Conservation (phyloP, 37 sponge, comb jelly and placozoan species). For the Theonella swinhoei region DNA sequence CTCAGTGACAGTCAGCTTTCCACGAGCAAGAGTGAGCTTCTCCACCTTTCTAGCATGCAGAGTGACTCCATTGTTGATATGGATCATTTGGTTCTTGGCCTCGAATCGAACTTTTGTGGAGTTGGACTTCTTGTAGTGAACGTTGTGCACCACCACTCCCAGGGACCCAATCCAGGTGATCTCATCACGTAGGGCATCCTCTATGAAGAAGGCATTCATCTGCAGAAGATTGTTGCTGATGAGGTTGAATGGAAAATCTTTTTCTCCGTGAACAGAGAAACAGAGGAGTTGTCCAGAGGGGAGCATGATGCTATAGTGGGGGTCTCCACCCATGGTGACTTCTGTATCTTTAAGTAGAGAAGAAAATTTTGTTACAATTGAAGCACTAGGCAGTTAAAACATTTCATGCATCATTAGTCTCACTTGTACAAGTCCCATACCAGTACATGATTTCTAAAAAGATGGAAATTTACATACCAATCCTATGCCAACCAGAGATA, state of each 20-base stretch:
- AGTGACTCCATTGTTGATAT: slow-evolving; percentile 9
- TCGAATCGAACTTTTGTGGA: slow-evolving; percentile 17
- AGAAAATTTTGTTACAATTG: not conserved
- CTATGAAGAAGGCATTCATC: slow-evolving; percentile 35
- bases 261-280: slow-evolving; percentile 40
- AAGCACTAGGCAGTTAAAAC: not conserved
- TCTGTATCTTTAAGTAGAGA: not conserved
- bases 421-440: not conserved
- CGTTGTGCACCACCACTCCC: slow-evolving; percentile 25
- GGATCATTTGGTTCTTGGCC: not conserved
- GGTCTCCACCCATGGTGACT: slow-evolving; percentile 20
- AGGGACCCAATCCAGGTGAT: slow-evolving; percentile 43
- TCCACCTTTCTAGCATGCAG: slow-evolving; percentile 7
- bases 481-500: too few species aligned
- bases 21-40: not conserved
- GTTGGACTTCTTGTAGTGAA: slow-evolving; percentile 10
- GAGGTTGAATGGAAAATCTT: slow-evolving; percentile 33
- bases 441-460: too few species aligned
- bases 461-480: too few species aligned
- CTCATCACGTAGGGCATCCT: slow-evolving; percentile 20
- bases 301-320: slow-evolving; percentile 46
- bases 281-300: slow-evolving; percentile 39
- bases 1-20: slow-evolving; percentile 28
- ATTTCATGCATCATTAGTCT: not conserved
- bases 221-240: slow-evolving; percentile 39